These are phyloP conservation scores for Gallinago jamesoni DNA, from an alignment of 2,113 vertebrate genomes.

Conservation along the genomic window DNA sequence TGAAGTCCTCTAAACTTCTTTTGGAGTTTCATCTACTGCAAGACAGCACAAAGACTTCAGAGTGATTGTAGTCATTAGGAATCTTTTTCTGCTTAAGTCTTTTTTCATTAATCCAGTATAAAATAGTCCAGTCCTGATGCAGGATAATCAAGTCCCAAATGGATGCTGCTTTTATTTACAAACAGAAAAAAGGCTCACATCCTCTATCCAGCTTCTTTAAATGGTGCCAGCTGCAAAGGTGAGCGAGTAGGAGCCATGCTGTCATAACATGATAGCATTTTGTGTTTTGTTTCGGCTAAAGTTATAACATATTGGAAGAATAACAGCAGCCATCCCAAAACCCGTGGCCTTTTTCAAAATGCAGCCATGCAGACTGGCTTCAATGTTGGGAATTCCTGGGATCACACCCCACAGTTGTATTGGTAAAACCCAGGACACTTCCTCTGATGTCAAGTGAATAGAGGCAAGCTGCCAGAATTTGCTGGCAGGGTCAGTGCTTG, in stretches of 20 bases:
- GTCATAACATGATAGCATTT: background rate
- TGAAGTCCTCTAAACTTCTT: background rate
- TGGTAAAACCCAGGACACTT: background rate
- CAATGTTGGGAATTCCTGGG: background rate
- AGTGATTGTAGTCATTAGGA: background rate
- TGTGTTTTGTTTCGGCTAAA: background rate
- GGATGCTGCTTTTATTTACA: background rate
- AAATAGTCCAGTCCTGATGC: background rate
- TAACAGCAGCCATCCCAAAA: background rate
- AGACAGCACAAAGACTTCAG: background rate
- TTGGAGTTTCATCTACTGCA: background rate
- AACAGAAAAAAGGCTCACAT: background rate
- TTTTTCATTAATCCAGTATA: background rate
- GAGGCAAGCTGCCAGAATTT: background rate
- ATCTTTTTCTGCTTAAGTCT: background rate
- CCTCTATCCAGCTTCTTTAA: background rate
- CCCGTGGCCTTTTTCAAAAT: background rate
- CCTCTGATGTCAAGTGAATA: background rate
- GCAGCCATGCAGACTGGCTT: background rate
- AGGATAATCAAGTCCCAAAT: background rate
- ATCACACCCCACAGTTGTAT: background rate
- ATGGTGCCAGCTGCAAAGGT: background rate
- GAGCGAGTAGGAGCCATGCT: background rate
- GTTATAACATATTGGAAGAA: background rate
- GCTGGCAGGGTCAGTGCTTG: background rate